Percentiles rank a stretch among this genome's conserved stretches.
phyloP scores from a whole-genome alignment of 2,797 vertebrate species.

The Myoxocephalus aenaeus region DNA sequence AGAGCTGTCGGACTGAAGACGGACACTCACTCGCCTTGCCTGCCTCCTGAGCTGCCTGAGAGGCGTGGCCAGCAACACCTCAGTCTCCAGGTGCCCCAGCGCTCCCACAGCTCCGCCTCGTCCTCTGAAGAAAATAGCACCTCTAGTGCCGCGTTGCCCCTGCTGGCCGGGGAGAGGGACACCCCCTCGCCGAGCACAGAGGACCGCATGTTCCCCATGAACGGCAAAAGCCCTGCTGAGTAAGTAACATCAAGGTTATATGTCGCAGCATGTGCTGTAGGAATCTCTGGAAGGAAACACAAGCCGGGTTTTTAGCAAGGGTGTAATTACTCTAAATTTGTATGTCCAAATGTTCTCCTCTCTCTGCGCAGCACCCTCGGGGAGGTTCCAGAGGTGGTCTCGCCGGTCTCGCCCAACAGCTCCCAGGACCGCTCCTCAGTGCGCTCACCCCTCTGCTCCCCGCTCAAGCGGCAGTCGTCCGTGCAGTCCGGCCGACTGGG shows the following conservation, averaged over 20 bases:
- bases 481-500: slow-evolving; percentile 94
- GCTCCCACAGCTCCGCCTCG: slow-evolving; percentile 95
- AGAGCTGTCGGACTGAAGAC: slow-evolving; percentile 85
- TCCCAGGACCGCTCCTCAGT: slow-evolving; percentile 87
- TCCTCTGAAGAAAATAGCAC: slow-evolving; percentile 97
- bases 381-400: slow-evolving; percentile 86
- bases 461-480: slow-evolving; percentile 92
- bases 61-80: slow-evolving; percentile 86
- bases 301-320: neutral
- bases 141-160: slow-evolving; percentile 92
- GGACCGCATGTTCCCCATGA: slow-evolving; percentile 81
- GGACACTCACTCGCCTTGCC: slow-evolving; percentile 86
- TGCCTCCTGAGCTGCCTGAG: slow-evolving; percentile 88
- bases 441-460: slow-evolving; percentile 92
- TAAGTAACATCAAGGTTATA: slow-evolving; percentile 73
- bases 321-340: neutral
- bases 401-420: slow-evolving; percentile 88
- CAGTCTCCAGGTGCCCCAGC: slow-evolving; percentile 92
- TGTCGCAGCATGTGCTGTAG: neutral
- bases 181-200: slow-evolving; percentile 89
- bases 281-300: neutral
- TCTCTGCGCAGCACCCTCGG: slow-evolving; percentile 76
- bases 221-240: slow-evolving; percentile 87
- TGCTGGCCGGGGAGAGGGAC: slow-evolving; percentile 92
- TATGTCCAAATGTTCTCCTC: neutral